phyloP scores from a whole-genome alignment of 2,797 vertebrate genomes.

The Acanthurus lineatus region DNA sequence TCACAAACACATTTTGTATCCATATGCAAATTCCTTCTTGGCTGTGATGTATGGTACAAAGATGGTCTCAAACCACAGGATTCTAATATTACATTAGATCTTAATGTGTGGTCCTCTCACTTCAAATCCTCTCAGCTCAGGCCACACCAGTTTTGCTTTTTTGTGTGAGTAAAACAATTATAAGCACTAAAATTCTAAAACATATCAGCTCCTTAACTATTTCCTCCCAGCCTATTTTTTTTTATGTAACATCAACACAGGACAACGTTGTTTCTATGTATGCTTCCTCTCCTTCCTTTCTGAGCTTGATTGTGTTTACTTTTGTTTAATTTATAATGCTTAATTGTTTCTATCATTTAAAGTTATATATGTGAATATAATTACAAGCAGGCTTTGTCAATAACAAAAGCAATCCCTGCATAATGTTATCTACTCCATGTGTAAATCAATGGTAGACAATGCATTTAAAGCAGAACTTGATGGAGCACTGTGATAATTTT shows the following conservation, averaged over 20 bases:
- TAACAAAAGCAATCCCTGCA: neutral
- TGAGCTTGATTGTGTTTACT: too few species aligned
- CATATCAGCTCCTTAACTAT: conserved; percentile 4
- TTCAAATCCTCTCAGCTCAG: conserved; percentile 36
- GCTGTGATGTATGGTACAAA: conserved; percentile 32
- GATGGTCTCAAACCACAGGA: conserved; percentile 56
- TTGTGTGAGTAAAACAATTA: conserved; percentile 27
- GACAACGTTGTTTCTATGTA: neutral
- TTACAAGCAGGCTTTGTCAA: neutral
- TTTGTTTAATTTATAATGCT: too few species aligned
- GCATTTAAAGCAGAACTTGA: neutral
- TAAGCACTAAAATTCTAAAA: neutral
- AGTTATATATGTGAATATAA: too few species aligned
- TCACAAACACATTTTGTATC: conserved; percentile 36
- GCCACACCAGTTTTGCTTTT: conserved; percentile 24
- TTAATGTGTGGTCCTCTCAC: conserved; percentile 29
- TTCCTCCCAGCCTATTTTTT: neutral
- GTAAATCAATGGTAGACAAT: neutral
- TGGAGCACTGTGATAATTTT: neutral
- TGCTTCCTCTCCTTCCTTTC: too few species aligned
- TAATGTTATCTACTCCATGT: neutral
- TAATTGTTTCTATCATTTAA: too few species aligned
- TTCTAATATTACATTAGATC: neutral
- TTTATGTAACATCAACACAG: conserved; percentile 12
- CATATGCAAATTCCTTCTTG: conserved; percentile 51